Evolutionary conservation across 2,113 vertebrate genomes (phyloP).

Genomic region (Dromiciops gliroides): DNA sequence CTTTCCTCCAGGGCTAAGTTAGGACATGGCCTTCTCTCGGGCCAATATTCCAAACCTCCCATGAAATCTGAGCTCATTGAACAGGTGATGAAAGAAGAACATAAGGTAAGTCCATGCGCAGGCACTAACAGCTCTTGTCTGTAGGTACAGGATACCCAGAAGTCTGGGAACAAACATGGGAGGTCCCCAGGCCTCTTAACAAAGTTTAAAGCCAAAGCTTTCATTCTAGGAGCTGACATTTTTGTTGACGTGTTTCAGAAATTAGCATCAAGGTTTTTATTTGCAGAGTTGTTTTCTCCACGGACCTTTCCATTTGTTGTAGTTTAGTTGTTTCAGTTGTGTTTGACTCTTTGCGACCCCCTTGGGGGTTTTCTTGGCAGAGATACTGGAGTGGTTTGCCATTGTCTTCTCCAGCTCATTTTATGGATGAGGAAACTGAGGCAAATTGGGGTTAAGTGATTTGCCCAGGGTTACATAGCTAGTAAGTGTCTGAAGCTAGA

Average conservation of each 20-base stretch:
- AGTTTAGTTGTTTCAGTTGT: neutral
- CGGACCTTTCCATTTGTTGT: neutral
- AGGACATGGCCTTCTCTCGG: conserved; percentile 97
- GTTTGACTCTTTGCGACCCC: neutral
- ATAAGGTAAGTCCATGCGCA: conserved; percentile 92
- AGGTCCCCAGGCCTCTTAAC: conserved; percentile 36
- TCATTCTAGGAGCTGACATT: conserved; percentile 49
- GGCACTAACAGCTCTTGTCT: conserved; percentile 79
- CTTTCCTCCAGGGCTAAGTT: conserved; percentile 92
- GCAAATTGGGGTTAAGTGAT: neutral
- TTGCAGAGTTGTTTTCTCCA: neutral
- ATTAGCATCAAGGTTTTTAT: neutral
- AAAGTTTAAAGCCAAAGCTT: conserved; percentile 63
- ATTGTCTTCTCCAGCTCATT: neutral
- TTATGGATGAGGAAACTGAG: neutral
- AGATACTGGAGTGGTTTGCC: neutral
- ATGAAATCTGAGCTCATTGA: conserved; percentile 99
- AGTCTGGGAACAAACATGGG: conserved; percentile 63
- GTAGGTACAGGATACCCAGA: conserved; percentile 74
- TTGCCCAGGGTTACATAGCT: neutral
- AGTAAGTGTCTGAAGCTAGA: neutral
- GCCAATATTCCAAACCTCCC: conserved; percentile 96
- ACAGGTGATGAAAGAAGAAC: conserved; percentile 99
- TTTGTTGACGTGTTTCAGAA: conserved; percentile 11
- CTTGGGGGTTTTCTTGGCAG: neutral